These are phyloP conservation scores for Dinomys branickii DNA, from an alignment of 2,113 vertebrate species.

Conservation along the genomic window DNA sequence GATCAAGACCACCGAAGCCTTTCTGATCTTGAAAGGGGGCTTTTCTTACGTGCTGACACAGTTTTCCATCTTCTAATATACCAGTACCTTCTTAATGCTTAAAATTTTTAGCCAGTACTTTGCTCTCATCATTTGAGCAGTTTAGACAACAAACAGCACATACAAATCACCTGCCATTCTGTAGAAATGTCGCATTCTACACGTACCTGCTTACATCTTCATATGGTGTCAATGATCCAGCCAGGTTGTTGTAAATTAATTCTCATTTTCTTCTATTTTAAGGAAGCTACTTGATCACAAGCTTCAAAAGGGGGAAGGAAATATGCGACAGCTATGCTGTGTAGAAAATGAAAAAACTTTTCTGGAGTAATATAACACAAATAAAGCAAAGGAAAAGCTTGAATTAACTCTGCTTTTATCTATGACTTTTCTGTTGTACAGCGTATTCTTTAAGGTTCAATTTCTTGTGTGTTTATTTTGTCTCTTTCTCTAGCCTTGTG, in stretches of 20 bases:
- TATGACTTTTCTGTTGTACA: background rate
- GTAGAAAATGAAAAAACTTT: background rate
- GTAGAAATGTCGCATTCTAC: background rate
- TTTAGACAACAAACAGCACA: background rate
- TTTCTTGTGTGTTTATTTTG: background rate
- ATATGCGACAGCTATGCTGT: background rate
- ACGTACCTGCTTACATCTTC: background rate
- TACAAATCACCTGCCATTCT: background rate
- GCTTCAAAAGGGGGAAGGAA: background rate
- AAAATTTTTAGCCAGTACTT: background rate
- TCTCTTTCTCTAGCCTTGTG: background rate
- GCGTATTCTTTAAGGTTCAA: background rate
- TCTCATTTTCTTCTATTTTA: constrained; percentile 1
- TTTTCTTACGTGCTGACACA: background rate
- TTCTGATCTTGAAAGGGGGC: background rate
- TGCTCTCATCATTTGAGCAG: background rate
- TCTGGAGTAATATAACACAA: background rate
- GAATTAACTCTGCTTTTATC: background rate
- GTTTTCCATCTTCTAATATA: background rate
- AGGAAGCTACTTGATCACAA: background rate
- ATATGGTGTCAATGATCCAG: background rate
- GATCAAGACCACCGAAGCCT: background rate
- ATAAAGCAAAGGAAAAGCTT: background rate
- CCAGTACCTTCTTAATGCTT: background rate
- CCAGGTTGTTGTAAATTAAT: background rate